Base-by-base conservation (phyloP, 2,888 invertebrate species). In the Allacma fusca region DNA sequence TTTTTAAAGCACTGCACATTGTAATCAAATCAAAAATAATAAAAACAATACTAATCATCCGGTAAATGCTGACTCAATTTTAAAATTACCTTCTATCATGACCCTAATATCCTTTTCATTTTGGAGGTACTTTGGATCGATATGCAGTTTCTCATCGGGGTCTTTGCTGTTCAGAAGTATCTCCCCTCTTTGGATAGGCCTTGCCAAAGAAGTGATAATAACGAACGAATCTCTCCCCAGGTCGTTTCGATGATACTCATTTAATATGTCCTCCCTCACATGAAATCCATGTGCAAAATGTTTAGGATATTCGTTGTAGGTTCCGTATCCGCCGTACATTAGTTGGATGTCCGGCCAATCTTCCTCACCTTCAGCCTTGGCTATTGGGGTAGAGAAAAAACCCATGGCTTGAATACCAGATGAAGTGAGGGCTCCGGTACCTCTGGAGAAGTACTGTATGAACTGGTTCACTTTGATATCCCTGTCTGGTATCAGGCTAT, bases 111-210 rank as follows among this genome's bases (percentile, higher is more conserved):
- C 83, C 19, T 79, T 69, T 1, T 79, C 77, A 79, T 82, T 76
- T 19, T 82, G 78, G 0, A 83, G 75, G 62, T 83, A 83, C 68
- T 83, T 83, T 21, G 83, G 83, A 65, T 83, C 81, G 67, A 83
- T 81, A 2, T 80, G 13, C 1, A 72, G 79, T 26, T 34, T 57
- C 16, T 80, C 74, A 78, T 78, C 16, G 64, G 74, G 79, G 77
- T 81, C 79, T 2, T 44, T 67, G 24, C 80, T 76, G 23, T 68
- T 23, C 5, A 82, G 73, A 12, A 62, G 4, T 71, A 83, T 80
- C 76, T 80, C 76, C 34, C 83, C 80, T 19, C 68, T 65, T 65
- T 79, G 78, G 0, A 67, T 50, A 0, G 84, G 83, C 68, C 84
- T 72, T 19, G 80, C 77, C 1, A 81, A 62, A 4, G 81, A 81